Evolutionary conservation across 2,113 vertebrate genomes (phyloP).

Genomic region (Ploceus nigricollis): DNA sequence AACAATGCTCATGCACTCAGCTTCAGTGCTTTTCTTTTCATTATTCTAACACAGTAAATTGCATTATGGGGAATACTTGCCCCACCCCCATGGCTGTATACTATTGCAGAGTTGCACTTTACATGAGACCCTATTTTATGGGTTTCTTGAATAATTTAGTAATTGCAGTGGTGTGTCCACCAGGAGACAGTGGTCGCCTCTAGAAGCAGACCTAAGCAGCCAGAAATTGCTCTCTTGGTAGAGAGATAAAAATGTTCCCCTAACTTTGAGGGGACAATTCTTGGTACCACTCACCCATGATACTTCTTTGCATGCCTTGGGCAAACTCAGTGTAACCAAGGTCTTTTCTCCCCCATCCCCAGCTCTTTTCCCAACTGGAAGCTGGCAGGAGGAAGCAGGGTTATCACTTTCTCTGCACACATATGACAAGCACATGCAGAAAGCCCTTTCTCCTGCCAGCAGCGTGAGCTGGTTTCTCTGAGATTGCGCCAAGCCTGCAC

Average conservation of each 20-base stretch:
- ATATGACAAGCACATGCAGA: background rate
- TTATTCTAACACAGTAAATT: background rate
- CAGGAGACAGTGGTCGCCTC: background rate
- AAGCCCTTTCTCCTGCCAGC: slow-evolving; percentile 2
- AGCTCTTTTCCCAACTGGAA: background rate
- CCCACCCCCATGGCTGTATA: background rate
- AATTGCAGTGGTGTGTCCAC: background rate
- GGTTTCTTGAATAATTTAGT: background rate
- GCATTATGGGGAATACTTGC: background rate
- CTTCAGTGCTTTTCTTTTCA: background rate
- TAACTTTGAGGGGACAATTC: background rate
- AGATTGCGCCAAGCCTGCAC: background rate
- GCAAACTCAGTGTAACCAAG: background rate
- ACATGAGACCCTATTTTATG: background rate
- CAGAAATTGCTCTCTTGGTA: background rate
- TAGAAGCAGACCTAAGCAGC: background rate
- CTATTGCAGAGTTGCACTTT: background rate
- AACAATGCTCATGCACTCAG: fast-evolving
- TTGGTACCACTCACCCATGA: background rate
- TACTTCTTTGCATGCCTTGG: background rate
- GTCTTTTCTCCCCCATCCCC: background rate
- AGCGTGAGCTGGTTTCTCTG: background rate
- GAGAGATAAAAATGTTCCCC: background rate
- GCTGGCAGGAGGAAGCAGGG: background rate
- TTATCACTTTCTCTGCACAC: background rate